Evolutionary conservation across 2,888 invertebrate species (phyloP), one percentile per base, ranked within the genome.

Genomic region (Rotaria sp.): DNA sequence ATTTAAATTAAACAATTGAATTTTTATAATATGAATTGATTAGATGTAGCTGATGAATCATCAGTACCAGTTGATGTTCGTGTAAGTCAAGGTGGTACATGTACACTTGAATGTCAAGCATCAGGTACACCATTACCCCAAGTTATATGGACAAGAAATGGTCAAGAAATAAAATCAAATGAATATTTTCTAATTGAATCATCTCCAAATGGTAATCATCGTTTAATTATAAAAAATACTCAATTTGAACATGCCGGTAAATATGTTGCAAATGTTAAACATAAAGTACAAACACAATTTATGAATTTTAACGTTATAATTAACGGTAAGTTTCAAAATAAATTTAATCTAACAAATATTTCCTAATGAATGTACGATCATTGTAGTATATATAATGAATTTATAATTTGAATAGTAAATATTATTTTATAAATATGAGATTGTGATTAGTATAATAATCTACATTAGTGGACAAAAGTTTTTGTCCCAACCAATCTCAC

Each of bases 61-160:
- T 80, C 80, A 21, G 45, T 15, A 80, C 45, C 80, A 26, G 80
- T 80, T 21, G 80, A 80, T 21, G 21, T 80, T 45, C 41, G 21
- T 80, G 86, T 86, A 13, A 75, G 75, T 75, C 38, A 85, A 74
- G 75, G 85, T 55, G 85, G 85, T 50, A 57, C 87, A 30, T 48
- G 85, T 57, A 85, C 84, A 67, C 26, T 87, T 0, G 85, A 87
- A 87, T 85, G 85, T 52, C 74, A 85, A 84, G 84, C 80, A 45
- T 15, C 57, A 52, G 87, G 87, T 35, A 84, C 84, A 74, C 87
- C 87, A 26, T n/a, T 38, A 45, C 87, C 87, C 21, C 45, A 85
- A n/a, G 67, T 85, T n/a, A 50, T 67, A n/a, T 87, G 87, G 87
- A 48, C 75, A 55, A 86, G 75, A 75, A 80, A 86, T 84, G 86